Percentiles rank a stretch among this genome's conserved stretches.
Evolutionary conservation across 2,888 invertebrate species (phyloP).

Genomic region (Proisotoma minuta): DNA sequence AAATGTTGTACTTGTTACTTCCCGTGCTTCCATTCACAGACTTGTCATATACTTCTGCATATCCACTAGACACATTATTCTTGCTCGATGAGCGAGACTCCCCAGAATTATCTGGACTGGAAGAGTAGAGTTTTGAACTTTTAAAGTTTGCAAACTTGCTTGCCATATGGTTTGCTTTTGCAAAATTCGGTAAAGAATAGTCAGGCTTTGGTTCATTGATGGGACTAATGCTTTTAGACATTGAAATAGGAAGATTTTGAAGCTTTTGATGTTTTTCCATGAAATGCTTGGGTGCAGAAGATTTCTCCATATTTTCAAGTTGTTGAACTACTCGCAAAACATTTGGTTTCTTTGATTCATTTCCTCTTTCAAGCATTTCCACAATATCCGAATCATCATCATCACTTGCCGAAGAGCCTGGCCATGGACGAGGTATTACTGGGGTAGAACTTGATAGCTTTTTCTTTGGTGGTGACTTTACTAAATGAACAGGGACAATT

Average conservation of each 20-base stretch:
- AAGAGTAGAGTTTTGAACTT: slow-evolving; percentile 39
- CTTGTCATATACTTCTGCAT: slow-evolving; percentile 29
- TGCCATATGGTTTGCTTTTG: slow-evolving; percentile 42
- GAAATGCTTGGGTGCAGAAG: slow-evolving; percentile 29
- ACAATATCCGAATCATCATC: slow-evolving; percentile 41
- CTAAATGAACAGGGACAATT: slow-evolving; percentile 40
- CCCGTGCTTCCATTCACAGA: slow-evolving; percentile 17
- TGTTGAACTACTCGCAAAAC: slow-evolving; percentile 43
- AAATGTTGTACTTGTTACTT: slow-evolving; percentile 18
- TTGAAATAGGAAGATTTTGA: slow-evolving; percentile 23
- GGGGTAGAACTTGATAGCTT: slow-evolving; percentile 12
- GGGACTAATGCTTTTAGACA: slow-evolving; percentile 15
- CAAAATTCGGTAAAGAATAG: slow-evolving; percentile 44
- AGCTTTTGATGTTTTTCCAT: slow-evolving; percentile 28
- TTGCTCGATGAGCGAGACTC: slow-evolving; percentile 20
- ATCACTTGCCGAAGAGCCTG: slow-evolving; percentile 37
- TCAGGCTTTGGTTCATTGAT: slow-evolving; percentile 36
- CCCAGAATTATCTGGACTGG: slow-evolving; percentile 31
- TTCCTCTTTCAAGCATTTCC: slow-evolving; percentile 20
- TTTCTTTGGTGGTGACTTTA: slow-evolving; percentile 40
- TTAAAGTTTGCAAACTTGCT: slow-evolving; percentile 47
- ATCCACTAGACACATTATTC: slow-evolving; percentile 21
- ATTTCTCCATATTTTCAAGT: slow-evolving; percentile 35
- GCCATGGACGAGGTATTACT: slow-evolving; percentile 30
- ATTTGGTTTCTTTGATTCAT: slow-evolving; percentile 15